These are phyloP conservation scores for Rhingia campestris DNA, from an alignment of 2,888 invertebrate species.

Conservation along the genomic window DNA sequence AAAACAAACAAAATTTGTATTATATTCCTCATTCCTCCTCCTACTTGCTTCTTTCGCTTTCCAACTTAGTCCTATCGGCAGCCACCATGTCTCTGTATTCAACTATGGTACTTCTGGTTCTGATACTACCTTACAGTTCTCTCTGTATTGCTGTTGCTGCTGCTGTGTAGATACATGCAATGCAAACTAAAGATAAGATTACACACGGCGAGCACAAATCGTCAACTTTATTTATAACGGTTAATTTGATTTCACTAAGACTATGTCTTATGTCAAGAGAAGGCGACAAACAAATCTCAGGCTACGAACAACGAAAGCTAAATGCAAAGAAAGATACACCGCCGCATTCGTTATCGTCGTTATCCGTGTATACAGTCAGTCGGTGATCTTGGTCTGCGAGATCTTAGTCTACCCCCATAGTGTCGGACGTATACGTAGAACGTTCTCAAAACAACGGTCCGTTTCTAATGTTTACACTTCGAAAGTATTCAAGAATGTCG, in stretches of 20 bases:
- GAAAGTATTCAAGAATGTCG: slow-evolving; percentile 16
- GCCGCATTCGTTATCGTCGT: slow-evolving; percentile 12
- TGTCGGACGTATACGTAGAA: slow-evolving; percentile 3
- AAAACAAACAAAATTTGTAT: background rate
- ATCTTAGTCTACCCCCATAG: slow-evolving; percentile 7
- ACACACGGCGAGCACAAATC: slow-evolving; percentile 57
- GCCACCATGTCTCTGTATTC: background rate
- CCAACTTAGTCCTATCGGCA: background rate
- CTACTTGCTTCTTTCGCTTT: background rate
- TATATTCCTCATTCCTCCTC: background rate
- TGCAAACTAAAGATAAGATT: slow-evolving; percentile 73
- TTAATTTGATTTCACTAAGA: slow-evolving; percentile 65
- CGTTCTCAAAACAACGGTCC: slow-evolving; percentile 8
- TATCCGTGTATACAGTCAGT: slow-evolving; percentile 30
- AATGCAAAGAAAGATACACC: slow-evolving; percentile 64
- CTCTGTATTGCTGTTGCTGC: background rate
- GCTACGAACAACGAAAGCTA: slow-evolving; percentile 53
- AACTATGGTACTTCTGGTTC: background rate
- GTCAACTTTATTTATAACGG: slow-evolving; percentile 73
- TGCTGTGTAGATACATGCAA: slow-evolving; percentile 50
- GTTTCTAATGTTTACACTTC: background rate
- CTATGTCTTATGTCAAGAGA: slow-evolving; percentile 72
- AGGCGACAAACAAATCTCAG: slow-evolving; percentile 65
- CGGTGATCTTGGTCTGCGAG: slow-evolving; percentile 17
- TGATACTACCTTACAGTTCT: too few relatives aligned